phyloP scores from a whole-genome alignment of 1,140 invertebrate genomes.

The Saccostrea cuccullata region DNA sequence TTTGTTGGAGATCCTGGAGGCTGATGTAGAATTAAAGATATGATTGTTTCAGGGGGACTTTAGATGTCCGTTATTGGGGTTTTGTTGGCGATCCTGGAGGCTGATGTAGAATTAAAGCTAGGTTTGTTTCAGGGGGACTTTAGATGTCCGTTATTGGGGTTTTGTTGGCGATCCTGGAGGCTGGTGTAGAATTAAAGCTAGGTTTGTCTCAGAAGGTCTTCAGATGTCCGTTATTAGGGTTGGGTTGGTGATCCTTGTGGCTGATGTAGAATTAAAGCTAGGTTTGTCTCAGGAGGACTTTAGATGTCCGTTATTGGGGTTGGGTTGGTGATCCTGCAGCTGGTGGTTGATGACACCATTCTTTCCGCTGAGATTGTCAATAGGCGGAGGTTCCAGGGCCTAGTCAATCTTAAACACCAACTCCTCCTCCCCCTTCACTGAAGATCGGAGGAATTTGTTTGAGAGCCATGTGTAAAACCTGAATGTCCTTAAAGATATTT shows the following conservation, averaged over 20 bases:
- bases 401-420: not conserved
- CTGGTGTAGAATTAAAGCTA: too few species aligned
- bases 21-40: too few species aligned
- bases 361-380: constrained; percentile 35
- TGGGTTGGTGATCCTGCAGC: not conserved
- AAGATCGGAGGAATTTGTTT: not conserved
- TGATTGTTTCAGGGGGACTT: too few species aligned
- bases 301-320: constrained; percentile 50
- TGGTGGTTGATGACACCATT: constrained; percentile 42
- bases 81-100: too few species aligned
- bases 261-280: not conserved
- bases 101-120: not conserved
- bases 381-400: not conserved
- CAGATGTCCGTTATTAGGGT: too few species aligned
- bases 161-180: not conserved
- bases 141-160: constrained; percentile 51
- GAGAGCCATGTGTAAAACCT: too few species aligned
- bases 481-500: too few species aligned
- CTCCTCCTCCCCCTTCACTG: not conserved
- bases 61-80: too few species aligned
- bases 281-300: constrained; percentile 37
- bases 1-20: too few species aligned
- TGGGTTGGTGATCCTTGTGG: too few species aligned
- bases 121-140: constrained; percentile 34
- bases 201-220: constrained; percentile 44